Evolutionary conservation across 2,113 vertebrate genomes (phyloP), one percentile per base, ranked within the genome.

Genomic region (Rhodinocichla rosea): DNA sequence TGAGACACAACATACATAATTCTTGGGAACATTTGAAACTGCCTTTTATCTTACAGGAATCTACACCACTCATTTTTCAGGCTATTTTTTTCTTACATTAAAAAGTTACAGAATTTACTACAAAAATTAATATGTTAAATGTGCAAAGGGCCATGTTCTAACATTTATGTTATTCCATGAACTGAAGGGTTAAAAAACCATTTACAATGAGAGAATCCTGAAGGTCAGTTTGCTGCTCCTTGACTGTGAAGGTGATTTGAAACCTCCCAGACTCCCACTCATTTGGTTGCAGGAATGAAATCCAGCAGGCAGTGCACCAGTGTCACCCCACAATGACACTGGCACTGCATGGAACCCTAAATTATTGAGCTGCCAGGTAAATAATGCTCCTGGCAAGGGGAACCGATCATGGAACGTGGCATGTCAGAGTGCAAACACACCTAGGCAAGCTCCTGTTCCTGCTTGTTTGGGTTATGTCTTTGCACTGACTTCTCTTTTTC

Each of bases 311-410:
- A 32, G 39, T 1, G 37, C 9, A 45, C 7, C n/a, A 24, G 37
- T 2, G 39, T 32, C 80, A 33, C 45, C 50, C 37, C 86, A 56
- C 12, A 1, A 11, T 28, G 79, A 80, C 83, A 37, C 11, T 2
- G 40, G 26, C 77, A 45, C 50, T 11, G 22, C 64, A 13, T 2
- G 16, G 49, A 17, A 37, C 44, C 63, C n/a, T 0, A 12, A 44
- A 17, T 32, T 13, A 47, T 2, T 6, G 8, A 83, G 52, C n/a
- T 91, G 77, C 27, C 84, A 71, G 40, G 27, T 16, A 35, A 83
- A 45, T 24, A 63, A 35, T 14, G n/a, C 7, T 37, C 26, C 15
- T 0, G 2, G 45, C 2, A 6, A 17, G 11, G 23, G 37, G n/a
- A 89, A 21, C 28, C 32, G 50, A 59, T 16, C 37, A n/a, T 74